phyloP scores from a whole-genome alignment of 2,888 invertebrate genomes.

The Seira ritae region DNA sequence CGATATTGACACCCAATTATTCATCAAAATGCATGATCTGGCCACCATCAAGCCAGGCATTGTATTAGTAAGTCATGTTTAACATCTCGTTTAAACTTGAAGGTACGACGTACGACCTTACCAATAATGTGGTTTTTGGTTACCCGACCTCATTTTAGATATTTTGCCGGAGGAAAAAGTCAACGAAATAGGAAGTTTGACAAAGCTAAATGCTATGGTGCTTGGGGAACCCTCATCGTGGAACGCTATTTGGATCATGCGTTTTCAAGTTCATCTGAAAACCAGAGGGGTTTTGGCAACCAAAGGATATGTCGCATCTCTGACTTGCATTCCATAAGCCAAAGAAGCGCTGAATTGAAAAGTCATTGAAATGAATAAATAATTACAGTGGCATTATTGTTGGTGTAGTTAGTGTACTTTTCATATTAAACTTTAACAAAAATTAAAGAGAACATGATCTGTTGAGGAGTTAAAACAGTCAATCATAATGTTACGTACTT shows the following conservation, averaged over 20 bases:
- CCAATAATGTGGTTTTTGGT: no score
- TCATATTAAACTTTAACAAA: neutral
- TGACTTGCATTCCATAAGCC: slow-evolving; percentile 24
- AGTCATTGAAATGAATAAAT: no score
- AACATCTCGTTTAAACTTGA: slow-evolving; percentile 92
- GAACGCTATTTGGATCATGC: slow-evolving; percentile 85
- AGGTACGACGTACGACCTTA: no score
- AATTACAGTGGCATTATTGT: no score
- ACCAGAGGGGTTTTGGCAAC: slow-evolving; percentile 93
- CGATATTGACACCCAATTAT: slow-evolving; percentile 89
- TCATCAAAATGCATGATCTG: slow-evolving; percentile 86
- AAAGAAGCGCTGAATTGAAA: neutral
- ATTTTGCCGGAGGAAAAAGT: slow-evolving; percentile 41
- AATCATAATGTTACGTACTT: no score
- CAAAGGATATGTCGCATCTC: slow-evolving; percentile 86
- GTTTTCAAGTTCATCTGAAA: slow-evolving; percentile 93
- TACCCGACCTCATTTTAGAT: no score
- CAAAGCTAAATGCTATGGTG: slow-evolving; percentile 74
- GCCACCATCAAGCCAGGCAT: slow-evolving; percentile 89
- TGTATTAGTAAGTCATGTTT: slow-evolving; percentile 89
- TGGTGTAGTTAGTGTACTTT: no score
- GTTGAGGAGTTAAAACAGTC: no score
- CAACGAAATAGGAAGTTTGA: neutral
- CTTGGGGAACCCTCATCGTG: slow-evolving; percentile 78
- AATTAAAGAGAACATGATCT: neutral